Base-by-base conservation (phyloP, 2,888 invertebrate genomes). In the Brenthis daphne region DNA sequence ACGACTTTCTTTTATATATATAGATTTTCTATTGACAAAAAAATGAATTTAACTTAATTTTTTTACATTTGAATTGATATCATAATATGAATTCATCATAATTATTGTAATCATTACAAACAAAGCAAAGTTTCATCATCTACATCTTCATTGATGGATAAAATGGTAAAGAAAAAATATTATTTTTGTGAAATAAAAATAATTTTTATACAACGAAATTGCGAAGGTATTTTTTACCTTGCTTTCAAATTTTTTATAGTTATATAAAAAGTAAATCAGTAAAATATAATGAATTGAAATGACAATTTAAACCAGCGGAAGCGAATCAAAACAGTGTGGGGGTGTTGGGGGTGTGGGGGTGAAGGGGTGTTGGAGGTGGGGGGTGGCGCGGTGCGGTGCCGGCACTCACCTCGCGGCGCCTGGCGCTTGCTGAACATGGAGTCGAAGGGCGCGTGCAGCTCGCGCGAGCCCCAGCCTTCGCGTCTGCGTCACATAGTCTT, bases 371-470 rank as follows among this genome's bases (percentile, higher is more conserved):
- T 43, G 48, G 61, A 43, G 43, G 60, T 61, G 37, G 70, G 47
- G 58, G 12, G 67, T 48, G 65, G 53, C 37, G 20, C 20, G 68
- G 47, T 14, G 29, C 55, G 60, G 73, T 77, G 73, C 29, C 78
- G 82, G 73, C 71, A 85, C 92, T 95, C 94, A 96, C 96, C 96
- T 94, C 96, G 93, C 76, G 96, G 96, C 89, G 95, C 89, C 78
- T 90, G 89, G 68, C 85, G 77, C 84, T 92, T 94, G 82, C 93
- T 94, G 93, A 96, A 96, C 89, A 95, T 95, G 69, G 95, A 95
- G 81, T 96, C 96, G 88, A 96, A 95, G 82, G 96, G 96, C 61
- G 95, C 94, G 80, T 95, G 94, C 82, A 96, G 85, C 83, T 96
- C 96, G 78, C 96, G 94, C 74, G 96, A 95, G 54, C 94, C 90